These are phyloP conservation scores for Scolopax mira DNA, from an alignment of 2,113 vertebrate species.

Conservation along the genomic window DNA sequence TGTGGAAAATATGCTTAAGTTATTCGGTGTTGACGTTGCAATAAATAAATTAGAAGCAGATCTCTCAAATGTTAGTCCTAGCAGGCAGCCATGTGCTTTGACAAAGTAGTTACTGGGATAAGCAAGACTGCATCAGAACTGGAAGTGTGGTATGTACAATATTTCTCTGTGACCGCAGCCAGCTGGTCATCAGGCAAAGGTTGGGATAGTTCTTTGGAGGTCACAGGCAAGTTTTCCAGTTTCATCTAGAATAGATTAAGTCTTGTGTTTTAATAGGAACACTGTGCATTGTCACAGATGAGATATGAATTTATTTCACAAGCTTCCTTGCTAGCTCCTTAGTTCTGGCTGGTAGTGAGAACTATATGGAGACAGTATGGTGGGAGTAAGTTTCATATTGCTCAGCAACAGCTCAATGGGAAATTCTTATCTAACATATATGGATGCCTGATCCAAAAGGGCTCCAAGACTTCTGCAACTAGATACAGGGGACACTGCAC, in stretches of 20 bases:
- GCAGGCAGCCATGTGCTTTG: constrained; percentile 32
- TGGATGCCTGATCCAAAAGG: background rate
- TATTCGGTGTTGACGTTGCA: constrained; percentile 47
- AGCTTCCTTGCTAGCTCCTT: background rate
- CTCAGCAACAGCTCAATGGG: background rate
- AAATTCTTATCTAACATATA: background rate
- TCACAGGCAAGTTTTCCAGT: background rate
- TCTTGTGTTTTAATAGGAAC: background rate
- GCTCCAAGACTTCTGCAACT: background rate
- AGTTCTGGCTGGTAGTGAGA: background rate
- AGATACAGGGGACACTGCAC: background rate
- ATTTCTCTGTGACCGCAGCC: background rate
- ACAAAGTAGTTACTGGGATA: background rate
- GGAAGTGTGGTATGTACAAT: background rate
- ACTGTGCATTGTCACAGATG: background rate
- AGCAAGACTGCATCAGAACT: background rate
- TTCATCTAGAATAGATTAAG: background rate
- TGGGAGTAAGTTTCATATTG: background rate
- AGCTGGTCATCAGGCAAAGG: background rate
- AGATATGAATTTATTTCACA: background rate
- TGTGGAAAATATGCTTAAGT: constrained; percentile 57
- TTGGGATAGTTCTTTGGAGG: background rate
- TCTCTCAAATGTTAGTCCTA: constrained; percentile 50
- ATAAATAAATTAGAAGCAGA: constrained; percentile 44
- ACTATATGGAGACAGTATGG: background rate